phyloP scores from a whole-genome alignment of 2,113 vertebrate species.

The Haemorhous mexicanus region DNA sequence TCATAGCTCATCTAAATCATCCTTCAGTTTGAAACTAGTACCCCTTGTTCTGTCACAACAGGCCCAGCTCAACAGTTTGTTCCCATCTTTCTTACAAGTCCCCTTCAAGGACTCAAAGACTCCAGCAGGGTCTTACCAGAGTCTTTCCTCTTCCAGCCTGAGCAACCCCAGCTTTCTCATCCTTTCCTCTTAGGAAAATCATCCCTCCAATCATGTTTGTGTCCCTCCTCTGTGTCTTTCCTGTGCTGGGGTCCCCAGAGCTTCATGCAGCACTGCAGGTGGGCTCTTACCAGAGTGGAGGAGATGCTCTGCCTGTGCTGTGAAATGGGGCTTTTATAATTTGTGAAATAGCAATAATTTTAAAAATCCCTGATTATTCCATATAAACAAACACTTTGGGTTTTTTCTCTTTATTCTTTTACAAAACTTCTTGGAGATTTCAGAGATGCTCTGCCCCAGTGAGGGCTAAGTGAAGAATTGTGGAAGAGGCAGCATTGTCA shows the following conservation, averaged over 20 bases:
- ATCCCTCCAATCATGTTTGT: neutral
- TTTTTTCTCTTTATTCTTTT: neutral
- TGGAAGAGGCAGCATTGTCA: neutral
- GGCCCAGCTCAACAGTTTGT: neutral
- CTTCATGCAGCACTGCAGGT: neutral
- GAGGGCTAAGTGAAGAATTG: neutral
- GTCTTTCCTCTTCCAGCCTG: neutral
- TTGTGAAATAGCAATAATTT: neutral
- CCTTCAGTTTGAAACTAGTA: neutral
- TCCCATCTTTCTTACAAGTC: neutral
- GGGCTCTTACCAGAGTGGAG: neutral
- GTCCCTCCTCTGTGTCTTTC: neutral
- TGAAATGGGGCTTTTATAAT: neutral
- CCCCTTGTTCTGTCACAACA: neutral
- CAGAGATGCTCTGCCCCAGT: neutral
- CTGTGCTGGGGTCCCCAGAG: neutral
- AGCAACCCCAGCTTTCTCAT: neutral
- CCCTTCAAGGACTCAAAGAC: neutral
- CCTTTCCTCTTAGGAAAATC: neutral
- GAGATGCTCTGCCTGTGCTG: neutral
- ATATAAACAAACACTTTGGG: neutral
- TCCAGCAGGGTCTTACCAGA: neutral
- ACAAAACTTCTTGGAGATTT: neutral
- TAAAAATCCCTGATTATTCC: neutral
- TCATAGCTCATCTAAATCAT: neutral